phyloP scores from a whole-genome alignment of 1,140 invertebrate species.

The Cepaea nemoralis region DNA sequence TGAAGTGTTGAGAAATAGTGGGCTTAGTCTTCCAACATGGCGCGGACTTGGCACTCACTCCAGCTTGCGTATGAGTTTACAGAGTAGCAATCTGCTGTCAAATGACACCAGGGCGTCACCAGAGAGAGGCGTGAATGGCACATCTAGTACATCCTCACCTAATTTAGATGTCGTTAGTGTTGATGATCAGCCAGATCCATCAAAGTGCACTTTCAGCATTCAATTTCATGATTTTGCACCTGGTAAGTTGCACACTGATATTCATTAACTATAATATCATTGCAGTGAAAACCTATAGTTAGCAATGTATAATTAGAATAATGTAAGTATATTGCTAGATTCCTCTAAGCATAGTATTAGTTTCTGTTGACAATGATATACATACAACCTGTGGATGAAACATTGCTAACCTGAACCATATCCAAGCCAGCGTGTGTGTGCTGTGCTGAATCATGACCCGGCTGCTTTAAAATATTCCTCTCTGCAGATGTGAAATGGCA shows the following conservation, averaged over 20 bases:
- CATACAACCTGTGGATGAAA: too few species aligned
- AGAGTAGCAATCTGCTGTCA: background rate
- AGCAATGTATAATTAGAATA: too few species aligned
- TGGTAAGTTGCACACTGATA: constrained; percentile 31
- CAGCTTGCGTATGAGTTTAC: background rate
- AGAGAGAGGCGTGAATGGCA: constrained; percentile 11
- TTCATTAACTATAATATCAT: too few species aligned
- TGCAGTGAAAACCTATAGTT: too few species aligned
- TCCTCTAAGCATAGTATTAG: too few species aligned
- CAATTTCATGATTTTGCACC: constrained; percentile 35
- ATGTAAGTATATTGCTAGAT: too few species aligned
- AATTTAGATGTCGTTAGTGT: constrained; percentile 39
- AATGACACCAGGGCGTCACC: background rate
- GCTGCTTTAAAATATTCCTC: too few species aligned
- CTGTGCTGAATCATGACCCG: too few species aligned
- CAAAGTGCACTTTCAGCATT: constrained; percentile 39
- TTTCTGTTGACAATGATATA: too few species aligned
- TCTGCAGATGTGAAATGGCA: too few species aligned
- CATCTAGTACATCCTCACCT: constrained; percentile 1
- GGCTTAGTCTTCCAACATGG: constrained; percentile 20
- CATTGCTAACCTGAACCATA: too few species aligned
- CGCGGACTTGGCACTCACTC: constrained; percentile 15
- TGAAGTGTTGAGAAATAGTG: constrained; percentile 38
- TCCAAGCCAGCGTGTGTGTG: too few species aligned
- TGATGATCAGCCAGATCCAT: constrained; percentile 30